Percentiles rank a stretch among this genome's conserved stretches.
Evolutionary conservation across 2,113 vertebrate genomes (phyloP).

Genomic region (Rhineura floridana): DNA sequence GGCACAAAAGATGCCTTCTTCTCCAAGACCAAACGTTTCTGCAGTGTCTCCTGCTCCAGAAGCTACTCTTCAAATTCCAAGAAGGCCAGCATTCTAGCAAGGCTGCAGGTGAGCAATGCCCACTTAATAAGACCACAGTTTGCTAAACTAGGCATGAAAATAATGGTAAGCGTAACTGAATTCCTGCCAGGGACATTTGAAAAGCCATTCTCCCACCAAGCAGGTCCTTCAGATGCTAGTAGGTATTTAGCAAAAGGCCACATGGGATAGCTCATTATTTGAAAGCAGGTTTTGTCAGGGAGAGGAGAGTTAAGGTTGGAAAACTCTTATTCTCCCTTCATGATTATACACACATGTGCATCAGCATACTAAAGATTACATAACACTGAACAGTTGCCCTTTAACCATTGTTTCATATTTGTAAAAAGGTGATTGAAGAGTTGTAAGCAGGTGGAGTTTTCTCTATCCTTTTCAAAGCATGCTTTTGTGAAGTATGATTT

Average conservation of each 20-base stretch:
- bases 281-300: neutral
- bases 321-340: neutral
- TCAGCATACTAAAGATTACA: neutral
- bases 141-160: neutral
- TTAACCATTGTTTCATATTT: neutral
- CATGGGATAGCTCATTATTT: neutral
- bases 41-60: slow-evolving; percentile 90
- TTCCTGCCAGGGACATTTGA: neutral
- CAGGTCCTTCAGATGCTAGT: neutral
- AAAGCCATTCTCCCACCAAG: neutral
- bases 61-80: slow-evolving; percentile 96
- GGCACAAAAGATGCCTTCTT: slow-evolving; percentile 87
- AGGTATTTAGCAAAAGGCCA: neutral
- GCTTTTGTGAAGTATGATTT: neutral
- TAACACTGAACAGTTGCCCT: neutral
- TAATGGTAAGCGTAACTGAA: neutral
- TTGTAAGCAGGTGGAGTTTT: neutral
- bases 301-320: neutral
- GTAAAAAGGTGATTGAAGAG: neutral
- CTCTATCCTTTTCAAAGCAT: neutral
- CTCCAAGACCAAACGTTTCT: slow-evolving; percentile 95
- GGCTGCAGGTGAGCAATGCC: slow-evolving; percentile 83
- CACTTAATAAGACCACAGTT: neutral
- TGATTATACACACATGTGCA: neutral
- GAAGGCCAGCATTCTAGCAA: slow-evolving; percentile 89